Base-by-base conservation (phyloP, 92 coral and sea anemone species). In the Siderastrea radians region DNA sequence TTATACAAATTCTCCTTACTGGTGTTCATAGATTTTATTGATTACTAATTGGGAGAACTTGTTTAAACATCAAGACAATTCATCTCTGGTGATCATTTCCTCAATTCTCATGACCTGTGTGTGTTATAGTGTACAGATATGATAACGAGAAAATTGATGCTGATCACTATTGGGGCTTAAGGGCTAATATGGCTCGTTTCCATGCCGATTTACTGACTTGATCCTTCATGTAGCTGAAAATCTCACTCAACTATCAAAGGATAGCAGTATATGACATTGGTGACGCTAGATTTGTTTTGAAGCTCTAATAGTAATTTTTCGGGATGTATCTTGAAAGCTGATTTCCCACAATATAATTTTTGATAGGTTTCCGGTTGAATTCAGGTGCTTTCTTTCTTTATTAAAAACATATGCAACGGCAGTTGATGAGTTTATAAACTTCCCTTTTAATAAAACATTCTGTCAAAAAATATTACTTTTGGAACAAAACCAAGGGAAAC, bases 271-370 rank as follows among this genome's bases (percentile, higher is more conserved):
- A 66, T 11, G 49, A 49, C 43, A 11, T 79, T 1, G 44, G 76
- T 55, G 76, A 54, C 58, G 43, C 2, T 68, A 12, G 26, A 9
- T 49, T 76, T 76, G 72, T 79, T 45, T 54, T 54, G 9, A 45
- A 53, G 16, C 38, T 66, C 6, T 7, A 53, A 60, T 16, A 38
- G 14, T 68, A 71, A 53, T 69, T 82, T 55, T 49, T 57, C 19
- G 57, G 74, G 68, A 52, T 80, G 45, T 13, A 55, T 14, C 71
- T 57, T 70, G 58, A 82, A 57, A 59, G 70, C 64, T 60, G 71
- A 82, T 82, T 71, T 82, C 86, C 86, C 69, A 57, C 86, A 82
- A 70, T 69, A 82, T n/a, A 57, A 82, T 57, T 72, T 70, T 44
- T 53, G 67, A 80, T 57, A 82, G 68, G 57, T 57, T 82, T 70